Evolutionary conservation across 2,888 invertebrate genomes (phyloP).

Genomic region (Linnaemya tessellans): DNA sequence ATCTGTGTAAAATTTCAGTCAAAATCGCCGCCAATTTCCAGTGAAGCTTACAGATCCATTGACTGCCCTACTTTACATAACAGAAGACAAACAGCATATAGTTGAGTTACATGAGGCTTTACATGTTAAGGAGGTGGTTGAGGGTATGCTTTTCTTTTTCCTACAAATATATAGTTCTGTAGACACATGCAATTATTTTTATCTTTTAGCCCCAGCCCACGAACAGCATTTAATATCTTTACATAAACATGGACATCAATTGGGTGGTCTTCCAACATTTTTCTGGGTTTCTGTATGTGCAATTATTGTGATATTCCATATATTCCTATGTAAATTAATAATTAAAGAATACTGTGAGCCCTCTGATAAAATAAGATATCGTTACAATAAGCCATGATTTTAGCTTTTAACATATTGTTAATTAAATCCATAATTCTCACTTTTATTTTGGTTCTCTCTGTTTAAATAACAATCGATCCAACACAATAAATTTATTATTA

Average conservation of each 20-base stretch:
- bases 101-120: conserved; percentile 95
- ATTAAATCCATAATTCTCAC: conserved; percentile 17
- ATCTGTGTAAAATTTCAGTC: conserved; percentile 76
- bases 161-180: background rate
- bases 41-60: conserved; percentile 95
- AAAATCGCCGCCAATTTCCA: conserved; percentile 87
- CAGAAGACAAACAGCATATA: conserved; percentile 94
- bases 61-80: conserved; percentile 95
- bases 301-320: conserved; percentile 94
- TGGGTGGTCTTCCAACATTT: conserved; percentile 94
- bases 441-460: background rate
- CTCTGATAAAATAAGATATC: conserved; percentile 87
- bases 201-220: conserved; percentile 90
- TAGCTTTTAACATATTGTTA: conserved; percentile 75
- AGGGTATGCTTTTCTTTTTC: conserved; percentile 81
- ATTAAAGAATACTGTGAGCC: conserved; percentile 94
- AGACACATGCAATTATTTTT: background rate
- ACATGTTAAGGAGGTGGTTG: conserved; percentile 92
- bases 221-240: conserved; percentile 95
- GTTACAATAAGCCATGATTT: conserved; percentile 88
- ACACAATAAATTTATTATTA: conserved; percentile 5
- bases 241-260: conserved; percentile 94
- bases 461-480: background rate
- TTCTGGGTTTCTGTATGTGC: conserved; percentile 96
- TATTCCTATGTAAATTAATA: conserved; percentile 95